Base-by-base conservation (phyloP, 2,888 invertebrate genomes). In the Melinopterus prodromus region DNA sequence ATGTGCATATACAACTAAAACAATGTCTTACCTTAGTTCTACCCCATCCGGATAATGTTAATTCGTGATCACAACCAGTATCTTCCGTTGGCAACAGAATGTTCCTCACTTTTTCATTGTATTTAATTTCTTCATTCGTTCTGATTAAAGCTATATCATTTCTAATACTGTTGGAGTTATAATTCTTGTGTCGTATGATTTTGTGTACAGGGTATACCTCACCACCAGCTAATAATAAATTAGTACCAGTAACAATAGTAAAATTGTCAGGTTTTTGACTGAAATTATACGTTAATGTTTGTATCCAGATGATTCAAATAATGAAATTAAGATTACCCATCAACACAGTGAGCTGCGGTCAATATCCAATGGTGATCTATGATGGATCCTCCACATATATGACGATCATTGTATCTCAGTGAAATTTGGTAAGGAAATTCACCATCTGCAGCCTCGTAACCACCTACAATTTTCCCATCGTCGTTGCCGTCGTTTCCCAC, bases 31-130 rank as follows among this genome's bases (percentile, higher is more conserved):
- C 82, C 15, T 80, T 69, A n/a, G 81, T 82, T 16, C 78, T 82
- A 77, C 84, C 84, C 84, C 84, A 84, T 38, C 84, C 84, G 14
- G 79, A 82, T 35, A 84, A 79, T 16, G 70, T 79, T 16, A 81
- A 71, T 5, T 87, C 86, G 3, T 87, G 88, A 16, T 88, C 89
- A 0, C 82, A 88, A 0, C 83, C 87, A 7, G 90, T 90, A 76
- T 91, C 83, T 0, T 81, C 84, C 0, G 84, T 81, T 37, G 86
- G 86, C 38, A 86, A 83, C n/a, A 87, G 88, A 75, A 84, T 81
- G 6, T 80, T 69, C 69, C 80, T 75, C 9, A 84, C 82, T 77
- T 82, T 82, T 0, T 75, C 78, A 0, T 80, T 78, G 14, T 82
- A 84, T n/a, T 70, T 37, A n/a, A 84, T 80, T 0, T 77, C 69